phyloP scores from a whole-genome alignment of 2,113 vertebrate genomes.

The Chloropsis cyanopogon region DNA sequence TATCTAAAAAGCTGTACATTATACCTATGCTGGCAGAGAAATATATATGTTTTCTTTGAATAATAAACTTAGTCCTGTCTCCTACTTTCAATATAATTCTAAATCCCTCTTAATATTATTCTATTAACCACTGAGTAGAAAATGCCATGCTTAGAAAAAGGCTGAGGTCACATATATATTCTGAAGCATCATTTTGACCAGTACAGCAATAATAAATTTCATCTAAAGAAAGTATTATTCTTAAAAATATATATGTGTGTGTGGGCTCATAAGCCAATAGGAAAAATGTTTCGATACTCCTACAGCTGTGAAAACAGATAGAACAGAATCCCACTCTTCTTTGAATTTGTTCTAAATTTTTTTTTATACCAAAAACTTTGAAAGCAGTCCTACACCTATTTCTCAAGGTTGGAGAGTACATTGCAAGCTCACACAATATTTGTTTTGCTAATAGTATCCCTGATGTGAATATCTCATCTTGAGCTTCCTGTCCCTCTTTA shows the following conservation, averaged over 20 bases:
- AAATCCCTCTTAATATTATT: neutral
- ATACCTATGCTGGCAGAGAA: neutral
- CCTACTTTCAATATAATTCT: neutral
- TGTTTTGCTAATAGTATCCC: neutral
- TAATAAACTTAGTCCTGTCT: neutral
- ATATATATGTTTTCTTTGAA: neutral
- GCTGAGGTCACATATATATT: neutral
- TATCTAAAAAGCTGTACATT: neutral
- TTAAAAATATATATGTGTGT: neutral
- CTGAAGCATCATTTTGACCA: neutral
- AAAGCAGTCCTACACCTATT: fast-evolving
- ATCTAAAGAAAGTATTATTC: neutral
- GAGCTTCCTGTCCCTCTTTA: neutral
- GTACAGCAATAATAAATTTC: neutral
- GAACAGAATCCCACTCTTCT: neutral
- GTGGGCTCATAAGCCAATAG: neutral
- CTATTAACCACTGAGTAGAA: neutral
- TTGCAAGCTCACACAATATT: neutral
- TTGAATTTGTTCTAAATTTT: neutral
- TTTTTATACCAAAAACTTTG: neutral
- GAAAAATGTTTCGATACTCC: neutral
- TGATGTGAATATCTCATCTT: neutral
- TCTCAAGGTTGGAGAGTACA: neutral
- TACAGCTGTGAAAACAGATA: neutral
- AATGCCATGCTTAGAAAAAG: neutral